phyloP scores from a whole-genome alignment of 2,797 vertebrate genomes.

The Myotis myotis region DNA sequence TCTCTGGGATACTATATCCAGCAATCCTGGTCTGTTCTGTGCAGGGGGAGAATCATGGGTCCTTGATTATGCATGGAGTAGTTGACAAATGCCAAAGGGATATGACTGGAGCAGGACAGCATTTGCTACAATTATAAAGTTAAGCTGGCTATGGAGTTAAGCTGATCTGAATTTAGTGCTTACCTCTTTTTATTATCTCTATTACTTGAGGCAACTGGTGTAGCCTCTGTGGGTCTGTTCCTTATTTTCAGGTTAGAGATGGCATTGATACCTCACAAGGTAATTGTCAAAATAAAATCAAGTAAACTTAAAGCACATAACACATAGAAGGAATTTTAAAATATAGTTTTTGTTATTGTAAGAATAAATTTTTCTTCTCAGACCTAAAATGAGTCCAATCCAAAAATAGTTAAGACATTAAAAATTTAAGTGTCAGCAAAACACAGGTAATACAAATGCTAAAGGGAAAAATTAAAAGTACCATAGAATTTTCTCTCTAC shows the following conservation, averaged over 20 bases:
- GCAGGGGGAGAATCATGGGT: neutral
- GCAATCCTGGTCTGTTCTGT: neutral
- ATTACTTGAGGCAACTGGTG: neutral
- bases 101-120: neutral
- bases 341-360: slow-evolving; percentile 35
- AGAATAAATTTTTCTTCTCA: slow-evolving; percentile 39
- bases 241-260: neutral
- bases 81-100: neutral
- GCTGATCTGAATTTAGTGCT: slow-evolving; percentile 5
- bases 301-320: slow-evolving; percentile 2
- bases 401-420: slow-evolving; percentile 6
- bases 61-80: neutral
- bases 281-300: slow-evolving; percentile 33
- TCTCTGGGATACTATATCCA: neutral
- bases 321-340: neutral
- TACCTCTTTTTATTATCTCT: neutral
- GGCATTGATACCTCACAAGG: neutral
- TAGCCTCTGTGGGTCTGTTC: neutral
- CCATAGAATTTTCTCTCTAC: slow-evolving; percentile 8
- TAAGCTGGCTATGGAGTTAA: neutral
- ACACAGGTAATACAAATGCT: neutral
- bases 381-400: neutral
- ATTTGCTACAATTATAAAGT: neutral
- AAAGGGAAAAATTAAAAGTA: neutral
- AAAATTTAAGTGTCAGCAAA: slow-evolving; percentile 10